Conservation (phyloP, 2,888 invertebrate genomes). For the Eristalis tenax region DNA sequence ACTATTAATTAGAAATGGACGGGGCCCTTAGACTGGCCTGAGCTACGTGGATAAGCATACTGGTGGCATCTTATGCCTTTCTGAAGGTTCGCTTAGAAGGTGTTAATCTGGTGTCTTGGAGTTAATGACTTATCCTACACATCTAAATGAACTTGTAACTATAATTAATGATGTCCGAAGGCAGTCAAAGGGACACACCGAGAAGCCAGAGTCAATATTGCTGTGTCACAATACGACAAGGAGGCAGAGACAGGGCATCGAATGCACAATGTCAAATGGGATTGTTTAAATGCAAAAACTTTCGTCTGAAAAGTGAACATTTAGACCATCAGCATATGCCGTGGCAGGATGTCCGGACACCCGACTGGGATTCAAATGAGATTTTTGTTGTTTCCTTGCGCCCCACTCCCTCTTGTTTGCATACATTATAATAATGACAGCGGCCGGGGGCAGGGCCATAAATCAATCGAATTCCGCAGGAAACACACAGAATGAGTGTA, state of each 20-base stretch:
- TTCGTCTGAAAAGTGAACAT: constrained; percentile 35
- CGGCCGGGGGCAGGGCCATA: constrained; percentile 25
- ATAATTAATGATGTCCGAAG: constrained; percentile 47
- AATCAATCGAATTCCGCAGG: constrained; percentile 55
- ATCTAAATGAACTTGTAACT: constrained; percentile 58
- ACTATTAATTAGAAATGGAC: constrained; percentile 68
- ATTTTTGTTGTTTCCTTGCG: constrained; percentile 1
- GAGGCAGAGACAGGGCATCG: not conserved
- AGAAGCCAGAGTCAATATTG: constrained; percentile 36
- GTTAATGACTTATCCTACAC: constrained; percentile 59
- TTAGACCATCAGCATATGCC: constrained; percentile 9
- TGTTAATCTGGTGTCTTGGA: constrained; percentile 42
- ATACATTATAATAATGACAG: constrained; percentile 47
- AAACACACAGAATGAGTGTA: constrained; percentile 42
- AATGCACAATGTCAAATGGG: constrained; percentile 22
- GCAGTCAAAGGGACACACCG: constrained; percentile 20
- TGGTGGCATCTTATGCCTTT: not conserved
- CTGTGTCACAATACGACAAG: constrained; percentile 5
- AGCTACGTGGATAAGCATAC: not conserved
- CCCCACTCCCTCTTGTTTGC: constrained; percentile 6
- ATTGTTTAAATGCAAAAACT: constrained; percentile 45
- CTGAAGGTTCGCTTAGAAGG: not conserved
- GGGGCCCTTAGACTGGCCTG: not conserved
- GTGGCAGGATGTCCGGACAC: not conserved
- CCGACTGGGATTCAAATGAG: constrained; percentile 5